Evolutionary conservation across 2,888 invertebrate species (phyloP).

Genomic region (Athetis lepigone): DNA sequence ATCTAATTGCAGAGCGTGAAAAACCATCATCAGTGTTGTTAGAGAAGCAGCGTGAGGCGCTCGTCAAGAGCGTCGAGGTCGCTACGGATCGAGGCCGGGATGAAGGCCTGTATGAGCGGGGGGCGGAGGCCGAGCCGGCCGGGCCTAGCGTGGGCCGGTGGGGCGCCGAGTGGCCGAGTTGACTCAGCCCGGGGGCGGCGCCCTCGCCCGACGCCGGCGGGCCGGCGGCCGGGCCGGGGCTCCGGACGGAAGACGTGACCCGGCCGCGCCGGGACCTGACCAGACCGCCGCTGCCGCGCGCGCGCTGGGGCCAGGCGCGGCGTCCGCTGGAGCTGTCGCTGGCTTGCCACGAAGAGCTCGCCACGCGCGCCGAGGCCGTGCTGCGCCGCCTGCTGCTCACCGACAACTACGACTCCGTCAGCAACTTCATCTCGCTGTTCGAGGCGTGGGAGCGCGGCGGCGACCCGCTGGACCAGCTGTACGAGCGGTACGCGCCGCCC

Average conservation of each 20-base stretch:
- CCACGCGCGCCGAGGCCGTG: slow-evolving; percentile 94
- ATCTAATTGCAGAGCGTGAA: slow-evolving; percentile 92
- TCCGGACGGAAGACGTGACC: slow-evolving; percentile 73
- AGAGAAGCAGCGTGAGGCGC: slow-evolving; percentile 92
- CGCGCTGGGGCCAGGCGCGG: slow-evolving; percentile 82
- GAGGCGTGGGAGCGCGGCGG: slow-evolving; percentile 92
- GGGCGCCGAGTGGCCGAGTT: slow-evolving; percentile 99
- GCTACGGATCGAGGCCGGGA: slow-evolving; percentile 72
- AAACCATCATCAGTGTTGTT: slow-evolving; percentile 92
- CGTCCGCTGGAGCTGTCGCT: slow-evolving; percentile 70
- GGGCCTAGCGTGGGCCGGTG: slow-evolving; percentile 96
- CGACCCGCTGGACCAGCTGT: slow-evolving; percentile 92
- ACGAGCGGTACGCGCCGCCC: slow-evolving; percentile 94
- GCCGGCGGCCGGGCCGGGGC: slow-evolving; percentile 76
- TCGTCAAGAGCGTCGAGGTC: slow-evolving; percentile 90
- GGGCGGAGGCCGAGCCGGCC: slow-evolving; percentile 89
- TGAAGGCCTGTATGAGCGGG: slow-evolving; percentile 76
- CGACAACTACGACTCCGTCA: slow-evolving; percentile 97
- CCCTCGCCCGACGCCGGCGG: slow-evolving; percentile 75
- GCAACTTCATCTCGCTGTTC: slow-evolving; percentile 94
- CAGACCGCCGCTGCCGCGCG: slow-evolving; percentile 93
- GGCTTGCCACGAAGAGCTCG: slow-evolving; percentile 94
- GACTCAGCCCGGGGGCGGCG: slow-evolving; percentile 93
- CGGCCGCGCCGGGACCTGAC: slow-evolving; percentile 91
- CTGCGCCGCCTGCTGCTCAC: slow-evolving; percentile 95